A percentile compares a stretch with the other conserved stretches of the same genome.
Conservation (phyloP, 1,140 invertebrate genomes). For the Dinothrombium tinctorium region DNA sequence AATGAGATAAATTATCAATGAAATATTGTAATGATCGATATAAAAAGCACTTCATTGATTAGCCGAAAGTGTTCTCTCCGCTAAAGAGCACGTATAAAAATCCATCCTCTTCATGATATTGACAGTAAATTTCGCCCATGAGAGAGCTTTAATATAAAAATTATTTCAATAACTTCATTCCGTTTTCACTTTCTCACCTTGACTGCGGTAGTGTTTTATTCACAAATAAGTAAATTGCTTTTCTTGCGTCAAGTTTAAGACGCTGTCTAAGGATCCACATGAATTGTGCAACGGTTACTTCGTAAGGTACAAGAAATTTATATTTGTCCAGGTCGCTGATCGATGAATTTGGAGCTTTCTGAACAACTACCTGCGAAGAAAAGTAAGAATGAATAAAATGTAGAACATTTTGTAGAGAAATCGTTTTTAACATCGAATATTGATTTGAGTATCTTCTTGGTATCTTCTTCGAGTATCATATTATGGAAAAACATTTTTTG, state of each 20-base stretch:
- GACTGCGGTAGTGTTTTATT: conserved; percentile 26
- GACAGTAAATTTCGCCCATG: conserved; percentile 26
- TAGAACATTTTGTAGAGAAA: no score
- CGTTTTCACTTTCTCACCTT: no score
- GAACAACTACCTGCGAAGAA: conserved; percentile 25
- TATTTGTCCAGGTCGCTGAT: conserved; percentile 26
- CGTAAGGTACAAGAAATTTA: conserved; percentile 27
- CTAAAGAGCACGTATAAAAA: conserved; percentile 4
- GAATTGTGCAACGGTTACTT: conserved; percentile 29
- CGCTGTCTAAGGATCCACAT: conserved; percentile 29
- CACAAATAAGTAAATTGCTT: conserved; percentile 28
- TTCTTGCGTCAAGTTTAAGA: conserved; percentile 25
- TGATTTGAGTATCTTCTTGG: no score
- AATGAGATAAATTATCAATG: no score
- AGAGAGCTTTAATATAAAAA: conserved; percentile 22
- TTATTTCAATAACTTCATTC: no score
- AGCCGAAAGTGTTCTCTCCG: conserved; percentile 1
- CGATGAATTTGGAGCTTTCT: conserved; percentile 24
- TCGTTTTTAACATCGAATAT: no score
- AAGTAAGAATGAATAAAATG: no score
- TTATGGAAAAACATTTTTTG: no score
- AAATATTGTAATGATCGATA: neutral
- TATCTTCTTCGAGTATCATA: no score
- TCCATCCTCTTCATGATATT: conserved; percentile 19
- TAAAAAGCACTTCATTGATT: neutral